Evolutionary conservation across 2,113 vertebrate species (phyloP).

Genomic region (Rhabdomys dilectus): DNA sequence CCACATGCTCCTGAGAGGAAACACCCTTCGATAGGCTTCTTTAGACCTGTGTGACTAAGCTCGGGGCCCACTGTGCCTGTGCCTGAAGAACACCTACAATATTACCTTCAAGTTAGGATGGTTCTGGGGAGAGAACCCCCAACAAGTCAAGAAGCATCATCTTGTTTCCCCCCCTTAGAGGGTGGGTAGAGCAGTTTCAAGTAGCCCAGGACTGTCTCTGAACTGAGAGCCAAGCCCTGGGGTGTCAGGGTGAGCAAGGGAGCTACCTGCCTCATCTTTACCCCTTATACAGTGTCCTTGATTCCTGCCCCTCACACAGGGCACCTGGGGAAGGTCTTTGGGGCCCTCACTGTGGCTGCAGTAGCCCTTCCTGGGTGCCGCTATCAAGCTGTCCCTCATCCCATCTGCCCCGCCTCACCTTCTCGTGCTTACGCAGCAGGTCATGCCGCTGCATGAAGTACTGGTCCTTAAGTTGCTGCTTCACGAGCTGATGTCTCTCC

Average conservation of each 20-base stretch:
- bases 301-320: too few relatives aligned
- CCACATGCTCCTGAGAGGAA: too few relatives aligned
- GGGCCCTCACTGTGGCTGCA: accelerated
- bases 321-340: not conserved
- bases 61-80: not conserved
- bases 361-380: not conserved
- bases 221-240: not conserved
- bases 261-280: not conserved
- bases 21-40: not conserved
- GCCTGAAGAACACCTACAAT: not conserved
- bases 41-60: not conserved
- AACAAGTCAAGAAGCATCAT: too few relatives aligned
- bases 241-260: not conserved
- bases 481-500: constrained; percentile 94
- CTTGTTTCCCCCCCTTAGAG: too few relatives aligned
- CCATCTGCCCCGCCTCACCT: constrained; percentile 88
- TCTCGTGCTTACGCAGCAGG: constrained; percentile 96
- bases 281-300: accelerated
- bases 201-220: not conserved
- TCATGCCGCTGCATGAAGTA: constrained; percentile 98
- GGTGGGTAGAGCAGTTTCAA: not conserved
- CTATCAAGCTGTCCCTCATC: accelerated
- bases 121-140: not conserved
- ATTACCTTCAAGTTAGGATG: not conserved
- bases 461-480: constrained; percentile 98